phyloP scores from a whole-genome alignment of 2,797 vertebrate species.

The Notoglanidium macrostoma region DNA sequence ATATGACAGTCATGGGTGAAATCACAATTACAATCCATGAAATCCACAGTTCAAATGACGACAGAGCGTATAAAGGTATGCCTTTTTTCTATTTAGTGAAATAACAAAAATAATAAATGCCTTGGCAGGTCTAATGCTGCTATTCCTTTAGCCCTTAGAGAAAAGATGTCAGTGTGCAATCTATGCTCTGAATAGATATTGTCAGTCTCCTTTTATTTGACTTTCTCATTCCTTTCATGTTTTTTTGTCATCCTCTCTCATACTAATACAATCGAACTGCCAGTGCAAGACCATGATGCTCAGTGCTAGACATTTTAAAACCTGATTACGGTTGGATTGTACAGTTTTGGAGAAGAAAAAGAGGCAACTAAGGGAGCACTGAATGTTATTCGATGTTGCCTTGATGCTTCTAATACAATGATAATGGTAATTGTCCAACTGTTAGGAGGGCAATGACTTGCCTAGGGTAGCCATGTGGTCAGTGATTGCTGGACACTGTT shows the following conservation, averaged over 20 bases:
- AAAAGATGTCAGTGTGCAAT: not conserved
- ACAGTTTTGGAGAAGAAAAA: not conserved
- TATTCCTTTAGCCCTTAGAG: not conserved
- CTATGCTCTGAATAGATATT: not conserved
- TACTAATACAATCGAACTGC: not conserved
- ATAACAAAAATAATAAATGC: constrained; percentile 15
- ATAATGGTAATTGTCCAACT: constrained; percentile 17
- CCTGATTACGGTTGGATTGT: constrained; percentile 9
- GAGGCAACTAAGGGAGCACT: not conserved
- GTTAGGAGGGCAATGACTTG: constrained; percentile 22
- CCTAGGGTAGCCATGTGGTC: constrained; percentile 43
- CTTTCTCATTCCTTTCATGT: not conserved
- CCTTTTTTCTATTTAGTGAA: constrained; percentile 24
- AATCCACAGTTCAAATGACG: constrained; percentile 3
- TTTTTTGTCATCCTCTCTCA: not conserved
- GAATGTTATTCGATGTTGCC: constrained; percentile 2
- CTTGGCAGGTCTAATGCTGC: constrained; percentile 5
- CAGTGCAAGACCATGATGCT: not conserved
- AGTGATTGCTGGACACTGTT: constrained; percentile 31
- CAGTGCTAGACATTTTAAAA: constrained; percentile 4
- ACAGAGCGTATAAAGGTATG: not conserved
- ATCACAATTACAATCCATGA: not conserved
- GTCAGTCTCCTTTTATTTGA: not conserved
- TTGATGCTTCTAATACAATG: constrained; percentile 6
- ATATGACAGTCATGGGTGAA: not conserved